phyloP scores from a whole-genome alignment of 64 coral and sea anemone species.

The Actinia equina region DNA sequence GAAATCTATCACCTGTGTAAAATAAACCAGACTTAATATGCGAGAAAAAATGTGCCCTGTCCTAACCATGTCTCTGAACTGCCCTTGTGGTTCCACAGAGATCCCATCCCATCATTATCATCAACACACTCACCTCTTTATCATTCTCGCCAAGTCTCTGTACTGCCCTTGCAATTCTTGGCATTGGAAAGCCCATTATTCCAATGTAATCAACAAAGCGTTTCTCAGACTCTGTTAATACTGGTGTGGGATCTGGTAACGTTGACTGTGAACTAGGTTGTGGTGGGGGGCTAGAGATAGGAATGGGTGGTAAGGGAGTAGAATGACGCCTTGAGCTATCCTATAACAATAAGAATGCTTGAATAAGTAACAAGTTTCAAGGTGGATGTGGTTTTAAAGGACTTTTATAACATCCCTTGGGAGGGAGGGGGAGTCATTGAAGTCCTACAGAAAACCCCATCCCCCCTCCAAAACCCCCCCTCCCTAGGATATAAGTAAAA shows the following conservation, averaged over 20 bases:
- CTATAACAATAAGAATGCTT: slow-evolving; percentile 9
- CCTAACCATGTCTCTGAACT: no score
- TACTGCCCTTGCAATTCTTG: slow-evolving; percentile 81
- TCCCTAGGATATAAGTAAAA: no score
- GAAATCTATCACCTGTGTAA: slow-evolving; percentile 68
- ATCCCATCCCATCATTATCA: background rate
- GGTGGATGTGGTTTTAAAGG: no score
- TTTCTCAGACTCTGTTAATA: slow-evolving; percentile 52
- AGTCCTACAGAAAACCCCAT: no score
- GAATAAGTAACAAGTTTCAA: background rate
- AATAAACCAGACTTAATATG: no score
- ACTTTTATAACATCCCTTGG: no score
- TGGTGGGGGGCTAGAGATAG: slow-evolving; percentile 1
- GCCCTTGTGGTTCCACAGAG: no score
- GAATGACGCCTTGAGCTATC: slow-evolving; percentile 31
- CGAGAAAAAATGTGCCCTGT: no score
- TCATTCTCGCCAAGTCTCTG: slow-evolving; percentile 84
- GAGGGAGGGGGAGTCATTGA: no score
- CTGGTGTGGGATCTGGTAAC: slow-evolving; percentile 69
- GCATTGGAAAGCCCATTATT: slow-evolving; percentile 72
- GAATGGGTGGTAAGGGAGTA: slow-evolving; percentile 70
- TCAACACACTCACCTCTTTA: slow-evolving; percentile 48
- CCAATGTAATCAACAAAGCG: slow-evolving; percentile 57
- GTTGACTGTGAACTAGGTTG: slow-evolving; percentile 34
- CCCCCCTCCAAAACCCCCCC: no score